Evolutionary conservation across 2,888 invertebrate species (phyloP).

Genomic region (Thelaira solivaga): DNA sequence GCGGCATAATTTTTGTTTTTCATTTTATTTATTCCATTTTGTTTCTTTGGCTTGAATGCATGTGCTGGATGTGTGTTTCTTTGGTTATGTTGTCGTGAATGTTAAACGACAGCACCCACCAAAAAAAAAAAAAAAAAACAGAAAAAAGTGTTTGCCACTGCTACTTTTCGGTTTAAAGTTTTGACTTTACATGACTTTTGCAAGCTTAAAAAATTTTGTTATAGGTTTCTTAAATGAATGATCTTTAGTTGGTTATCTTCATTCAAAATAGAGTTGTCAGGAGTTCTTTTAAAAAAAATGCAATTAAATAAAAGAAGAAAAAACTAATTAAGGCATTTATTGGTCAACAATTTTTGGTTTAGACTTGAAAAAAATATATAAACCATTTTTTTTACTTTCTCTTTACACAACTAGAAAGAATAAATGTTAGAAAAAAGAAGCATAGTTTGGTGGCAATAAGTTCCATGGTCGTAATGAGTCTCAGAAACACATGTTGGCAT

Average conservation of each 20-base stretch:
- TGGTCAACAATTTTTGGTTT: too few species aligned
- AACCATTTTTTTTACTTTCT: too few species aligned
- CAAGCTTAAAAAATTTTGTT: background rate
- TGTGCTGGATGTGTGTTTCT: slow-evolving; percentile 15
- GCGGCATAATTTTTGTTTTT: slow-evolving; percentile 40
- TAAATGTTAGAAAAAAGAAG: too few species aligned
- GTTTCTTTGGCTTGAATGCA: background rate
- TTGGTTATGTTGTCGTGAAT: slow-evolving; percentile 23
- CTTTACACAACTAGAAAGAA: too few species aligned
- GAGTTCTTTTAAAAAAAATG: too few species aligned
- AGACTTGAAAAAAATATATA: too few species aligned
- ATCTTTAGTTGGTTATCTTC: slow-evolving; percentile 35
- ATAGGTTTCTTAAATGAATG: background rate
- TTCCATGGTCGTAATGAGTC: too few species aligned
- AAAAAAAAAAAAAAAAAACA: too few species aligned
- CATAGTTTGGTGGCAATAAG: too few species aligned
- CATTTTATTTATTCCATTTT: background rate
- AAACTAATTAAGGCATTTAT: too few species aligned
- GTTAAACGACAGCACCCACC: slow-evolving; percentile 57
- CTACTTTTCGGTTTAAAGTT: slow-evolving; percentile 46
- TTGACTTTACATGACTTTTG: slow-evolving; percentile 54
- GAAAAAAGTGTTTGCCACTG: slow-evolving; percentile 50
- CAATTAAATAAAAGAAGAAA: too few species aligned
- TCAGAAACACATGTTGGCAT: too few species aligned
- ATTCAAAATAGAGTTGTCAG: slow-evolving; percentile 22